Evolutionary conservation across 2,797 vertebrate genomes (phyloP).

Genomic region (Lophotriccus pileatus): DNA sequence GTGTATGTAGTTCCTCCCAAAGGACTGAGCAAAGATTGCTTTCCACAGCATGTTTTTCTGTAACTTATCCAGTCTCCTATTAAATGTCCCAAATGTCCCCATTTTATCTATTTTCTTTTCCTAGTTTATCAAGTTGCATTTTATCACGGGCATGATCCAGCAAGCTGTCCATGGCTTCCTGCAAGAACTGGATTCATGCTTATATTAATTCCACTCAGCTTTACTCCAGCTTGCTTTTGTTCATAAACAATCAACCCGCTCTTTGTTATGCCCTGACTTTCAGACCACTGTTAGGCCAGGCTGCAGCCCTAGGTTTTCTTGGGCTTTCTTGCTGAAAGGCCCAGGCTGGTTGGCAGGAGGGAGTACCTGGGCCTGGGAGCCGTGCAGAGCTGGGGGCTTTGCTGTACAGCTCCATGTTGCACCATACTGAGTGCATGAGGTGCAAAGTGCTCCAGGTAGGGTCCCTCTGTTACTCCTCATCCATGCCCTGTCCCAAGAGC

Average conservation of each 20-base stretch:
- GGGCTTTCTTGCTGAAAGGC: neutral
- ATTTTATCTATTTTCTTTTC: slow-evolving; percentile 17
- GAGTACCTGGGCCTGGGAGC: neutral
- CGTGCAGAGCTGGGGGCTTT: neutral
- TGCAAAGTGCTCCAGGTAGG: neutral
- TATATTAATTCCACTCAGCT: neutral
- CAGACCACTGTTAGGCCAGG: neutral
- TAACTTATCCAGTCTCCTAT: neutral
- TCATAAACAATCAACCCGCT: neutral
- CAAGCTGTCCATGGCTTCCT: neutral
- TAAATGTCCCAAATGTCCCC: slow-evolving; percentile 12
- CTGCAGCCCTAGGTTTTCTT: neutral
- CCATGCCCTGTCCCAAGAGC: neutral
- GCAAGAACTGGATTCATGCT: neutral
- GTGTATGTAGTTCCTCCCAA: neutral
- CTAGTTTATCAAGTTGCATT: neutral
- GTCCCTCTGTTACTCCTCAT: neutral
- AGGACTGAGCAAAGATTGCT: neutral
- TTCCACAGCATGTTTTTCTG: slow-evolving; percentile 7
- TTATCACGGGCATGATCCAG: neutral
- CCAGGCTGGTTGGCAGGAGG: neutral
- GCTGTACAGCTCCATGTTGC: neutral
- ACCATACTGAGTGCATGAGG: rapidly evolving
- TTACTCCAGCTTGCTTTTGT: neutral
- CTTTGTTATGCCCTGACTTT: neutral